Evolutionary conservation across 1,140 invertebrate genomes (phyloP).

Genomic region (Caenorhabditis brenneri): DNA sequence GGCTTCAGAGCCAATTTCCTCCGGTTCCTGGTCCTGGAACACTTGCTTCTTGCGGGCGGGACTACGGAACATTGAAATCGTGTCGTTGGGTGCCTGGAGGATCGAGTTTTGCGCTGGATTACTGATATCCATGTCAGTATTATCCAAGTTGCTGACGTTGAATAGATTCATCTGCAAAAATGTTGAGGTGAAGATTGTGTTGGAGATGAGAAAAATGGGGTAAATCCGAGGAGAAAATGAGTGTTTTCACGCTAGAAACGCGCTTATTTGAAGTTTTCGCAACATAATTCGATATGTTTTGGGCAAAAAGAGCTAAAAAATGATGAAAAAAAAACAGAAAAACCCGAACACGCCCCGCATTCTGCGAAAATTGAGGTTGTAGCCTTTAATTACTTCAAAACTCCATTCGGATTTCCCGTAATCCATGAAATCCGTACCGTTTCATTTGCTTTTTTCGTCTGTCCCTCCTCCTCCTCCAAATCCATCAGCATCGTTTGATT

Average conservation of each 20-base stretch:
- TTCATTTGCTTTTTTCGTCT: not conserved
- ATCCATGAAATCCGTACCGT: not conserved
- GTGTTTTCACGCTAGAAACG: no score
- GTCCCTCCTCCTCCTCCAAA: not conserved
- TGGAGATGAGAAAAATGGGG: no score
- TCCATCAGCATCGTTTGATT: not conserved
- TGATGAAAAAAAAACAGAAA: no score
- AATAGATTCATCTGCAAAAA: not conserved
- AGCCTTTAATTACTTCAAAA: no score
- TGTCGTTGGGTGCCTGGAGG: not conserved
- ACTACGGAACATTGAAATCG: not conserved
- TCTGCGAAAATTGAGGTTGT: no score
- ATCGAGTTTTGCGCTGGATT: not conserved
- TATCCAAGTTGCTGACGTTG: not conserved
- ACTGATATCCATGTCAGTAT: not conserved
- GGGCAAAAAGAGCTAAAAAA: no score
- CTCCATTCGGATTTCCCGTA: no score
- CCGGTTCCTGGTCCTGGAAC: no score
- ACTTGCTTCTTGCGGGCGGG: not conserved
- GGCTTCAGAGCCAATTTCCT: not conserved
- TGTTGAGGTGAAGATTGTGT: not conserved
- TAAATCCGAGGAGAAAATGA: no score
- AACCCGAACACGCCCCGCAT: no score
- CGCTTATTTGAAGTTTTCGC: no score
- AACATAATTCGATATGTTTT: no score